A percentile compares a stretch with the other conserved stretches of the same genome.
Evolutionary conservation across 2,888 invertebrate genomes (phyloP).

Genomic region (Helicoverpa assulta): DNA sequence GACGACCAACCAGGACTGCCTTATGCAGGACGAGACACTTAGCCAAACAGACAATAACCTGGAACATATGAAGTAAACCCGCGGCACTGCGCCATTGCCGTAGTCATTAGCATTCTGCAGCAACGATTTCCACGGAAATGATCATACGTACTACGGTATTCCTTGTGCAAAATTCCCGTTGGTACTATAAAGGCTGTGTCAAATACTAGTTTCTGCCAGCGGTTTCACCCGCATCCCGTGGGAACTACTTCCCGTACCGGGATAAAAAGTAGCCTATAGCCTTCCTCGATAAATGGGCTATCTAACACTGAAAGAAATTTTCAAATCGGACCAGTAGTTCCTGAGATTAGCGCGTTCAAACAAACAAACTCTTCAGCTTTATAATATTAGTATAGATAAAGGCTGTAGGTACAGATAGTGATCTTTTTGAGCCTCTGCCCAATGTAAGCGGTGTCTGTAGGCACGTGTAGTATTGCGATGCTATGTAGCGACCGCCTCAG

Average conservation of each 20-base stretch:
- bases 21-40: not conserved
- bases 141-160: not conserved
- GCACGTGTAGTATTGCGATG: not conserved
- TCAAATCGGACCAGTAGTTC: too few species aligned
- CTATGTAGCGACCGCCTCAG: conserved; percentile 9
- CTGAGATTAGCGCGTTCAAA: too few species aligned
- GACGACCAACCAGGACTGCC: not conserved
- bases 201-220: too few species aligned
- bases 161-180: not conserved
- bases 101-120: conserved; percentile 1
- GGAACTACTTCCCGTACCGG: too few species aligned
- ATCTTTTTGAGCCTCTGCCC: not conserved
- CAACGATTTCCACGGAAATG: not conserved
- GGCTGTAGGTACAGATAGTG: too few species aligned
- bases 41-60: not conserved
- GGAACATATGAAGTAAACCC: not conserved
- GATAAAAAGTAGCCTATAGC: too few species aligned
- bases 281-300: too few species aligned
- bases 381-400: too few species aligned
- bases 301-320: too few species aligned
- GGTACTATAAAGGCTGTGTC: too few species aligned
- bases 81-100: not conserved
- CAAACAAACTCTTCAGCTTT: too few species aligned
- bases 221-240: too few species aligned
- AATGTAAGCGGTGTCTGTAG: conserved; percentile 1